Evolutionary conservation across 1,140 invertebrate species (phyloP).

Genomic region (Bombus polaris): DNA sequence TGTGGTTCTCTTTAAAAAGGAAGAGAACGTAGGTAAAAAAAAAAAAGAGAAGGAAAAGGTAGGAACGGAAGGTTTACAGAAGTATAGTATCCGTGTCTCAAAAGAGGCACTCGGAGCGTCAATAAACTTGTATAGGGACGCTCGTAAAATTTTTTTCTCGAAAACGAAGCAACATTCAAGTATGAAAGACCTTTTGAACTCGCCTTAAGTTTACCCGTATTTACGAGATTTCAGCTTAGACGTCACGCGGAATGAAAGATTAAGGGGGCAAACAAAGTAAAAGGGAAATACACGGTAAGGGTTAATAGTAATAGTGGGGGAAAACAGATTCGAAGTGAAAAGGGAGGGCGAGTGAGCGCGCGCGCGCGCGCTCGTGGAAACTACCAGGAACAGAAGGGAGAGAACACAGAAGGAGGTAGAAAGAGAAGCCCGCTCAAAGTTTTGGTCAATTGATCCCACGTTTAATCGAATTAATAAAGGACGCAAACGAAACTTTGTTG

Average conservation of each 20-base stretch:
- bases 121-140: conserved; percentile 20
- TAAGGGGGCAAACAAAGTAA: conserved; percentile 49
- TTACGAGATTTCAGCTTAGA: conserved; percentile 47
- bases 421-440: not conserved
- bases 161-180: conserved; percentile 39
- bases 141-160: conserved; percentile 14
- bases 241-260: conserved; percentile 47
- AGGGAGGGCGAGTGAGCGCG: no score
- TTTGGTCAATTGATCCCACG: conserved; percentile 15
- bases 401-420: not conserved
- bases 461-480: conserved; percentile 44
- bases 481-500: conserved; percentile 26
- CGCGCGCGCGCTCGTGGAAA: not conserved
- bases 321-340: no score
- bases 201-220: conserved; percentile 31
- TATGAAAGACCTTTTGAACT: conserved; percentile 33
- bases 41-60: no score
- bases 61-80: not conserved
- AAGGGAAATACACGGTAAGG: conserved; percentile 28
- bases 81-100: not conserved
- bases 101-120: conserved; percentile 17
- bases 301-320: not conserved
- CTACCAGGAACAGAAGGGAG: not conserved
- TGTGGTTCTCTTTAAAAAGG: not conserved
- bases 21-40: not conserved